These are phyloP conservation scores for Creontiades dilutus DNA, from an alignment of 2,888 invertebrate species.

Conservation along the genomic window DNA sequence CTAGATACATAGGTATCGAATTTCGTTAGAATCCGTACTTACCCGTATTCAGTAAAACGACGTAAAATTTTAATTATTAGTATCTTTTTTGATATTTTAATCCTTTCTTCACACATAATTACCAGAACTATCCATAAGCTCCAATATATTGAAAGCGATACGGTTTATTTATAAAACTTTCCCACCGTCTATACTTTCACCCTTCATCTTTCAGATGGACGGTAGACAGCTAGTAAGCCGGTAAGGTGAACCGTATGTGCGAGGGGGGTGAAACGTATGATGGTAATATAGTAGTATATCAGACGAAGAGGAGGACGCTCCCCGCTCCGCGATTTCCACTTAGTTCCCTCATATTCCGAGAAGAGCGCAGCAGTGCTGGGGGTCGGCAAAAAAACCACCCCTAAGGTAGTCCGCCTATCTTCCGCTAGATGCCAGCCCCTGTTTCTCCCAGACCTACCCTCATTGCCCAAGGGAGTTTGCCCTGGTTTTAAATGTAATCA, in stretches of 20 bases:
- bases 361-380: neutral
- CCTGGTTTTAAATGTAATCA: constrained; percentile 69
- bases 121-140: too few relatives aligned
- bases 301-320: neutral
- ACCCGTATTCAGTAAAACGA: too few relatives aligned
- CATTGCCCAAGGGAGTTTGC: constrained; percentile 43
- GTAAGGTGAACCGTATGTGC: neutral
- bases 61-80: too few relatives aligned
- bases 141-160: too few relatives aligned
- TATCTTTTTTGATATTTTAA: too few relatives aligned
- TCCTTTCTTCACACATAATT: too few relatives aligned
- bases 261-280: neutral
- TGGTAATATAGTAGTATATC: neutral
- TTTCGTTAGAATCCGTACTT: too few relatives aligned
- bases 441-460: neutral
- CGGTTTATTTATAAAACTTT: too few relatives aligned
- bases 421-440: neutral
- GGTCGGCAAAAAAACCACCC: constrained; percentile 31
- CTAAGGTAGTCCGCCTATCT: neutral
- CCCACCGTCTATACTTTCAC: too few relatives aligned
- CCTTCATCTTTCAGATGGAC: too few relatives aligned
- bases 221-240: neutral
- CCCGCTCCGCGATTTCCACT: neutral
- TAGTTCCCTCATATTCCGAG: neutral
- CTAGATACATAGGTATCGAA: too few relatives aligned